A percentile compares a stretch with the other conserved stretches of the same genome.
Evolutionary conservation across 2,797 vertebrate species (phyloP).

Genomic region (Anas bernieri): DNA sequence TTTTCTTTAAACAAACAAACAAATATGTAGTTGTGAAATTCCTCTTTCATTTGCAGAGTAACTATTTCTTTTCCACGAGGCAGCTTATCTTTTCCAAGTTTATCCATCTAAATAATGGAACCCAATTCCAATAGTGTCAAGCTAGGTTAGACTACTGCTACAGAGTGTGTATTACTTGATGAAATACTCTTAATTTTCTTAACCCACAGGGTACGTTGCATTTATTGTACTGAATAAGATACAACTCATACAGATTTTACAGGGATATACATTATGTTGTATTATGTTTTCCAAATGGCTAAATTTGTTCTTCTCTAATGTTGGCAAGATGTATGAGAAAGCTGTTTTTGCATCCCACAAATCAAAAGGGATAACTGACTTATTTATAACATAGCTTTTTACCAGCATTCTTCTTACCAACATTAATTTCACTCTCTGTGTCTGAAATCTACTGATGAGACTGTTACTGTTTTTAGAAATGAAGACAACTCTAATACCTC

Average conservation of each 20-base stretch:
- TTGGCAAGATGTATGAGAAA: not conserved
- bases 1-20: not conserved
- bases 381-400: not conserved
- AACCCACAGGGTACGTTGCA: not conserved
- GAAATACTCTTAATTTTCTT: not conserved
- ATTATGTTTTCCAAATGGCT: not conserved
- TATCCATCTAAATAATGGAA: not conserved
- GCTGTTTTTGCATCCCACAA: not conserved
- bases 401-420: not conserved
- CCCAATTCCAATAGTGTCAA: not conserved
- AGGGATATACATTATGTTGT: not conserved
- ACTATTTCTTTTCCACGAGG: not conserved
- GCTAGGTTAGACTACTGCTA: not conserved
- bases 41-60: not conserved
- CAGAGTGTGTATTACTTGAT: not conserved
- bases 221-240: not conserved
- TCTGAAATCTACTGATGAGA: not conserved
- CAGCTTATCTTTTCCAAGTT: not conserved
- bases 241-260: not conserved
- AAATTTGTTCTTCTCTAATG: not conserved
- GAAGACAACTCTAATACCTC: not conserved
- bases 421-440: not conserved
- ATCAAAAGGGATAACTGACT: not conserved
- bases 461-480: not conserved
- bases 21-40: not conserved